Base-by-base conservation (phyloP, 2,888 invertebrate species). In the Balanococcus diminutus region DNA sequence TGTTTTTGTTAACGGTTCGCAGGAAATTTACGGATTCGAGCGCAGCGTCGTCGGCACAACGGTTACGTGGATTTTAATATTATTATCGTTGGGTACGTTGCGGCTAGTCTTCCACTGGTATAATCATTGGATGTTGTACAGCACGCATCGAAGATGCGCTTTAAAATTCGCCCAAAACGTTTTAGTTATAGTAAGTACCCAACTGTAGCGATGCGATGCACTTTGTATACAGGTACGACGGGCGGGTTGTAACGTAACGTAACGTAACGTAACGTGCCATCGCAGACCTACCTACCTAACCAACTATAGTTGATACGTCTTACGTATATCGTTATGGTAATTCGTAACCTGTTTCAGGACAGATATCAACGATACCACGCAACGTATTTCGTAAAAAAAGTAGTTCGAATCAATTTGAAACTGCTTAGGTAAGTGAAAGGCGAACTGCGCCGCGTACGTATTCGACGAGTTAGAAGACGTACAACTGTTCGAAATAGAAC, bases 41-140 rank as follows among this genome's bases (percentile, higher is more conserved):
- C 89, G 89, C 86, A 90, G 90, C 87, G 87, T 87, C 9, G 82
- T 89, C 3, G 88, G 89, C 84, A 89, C 90, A 39, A 87, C 89
- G 81, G 39, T 90, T 32, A 90, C 90, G 42, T 92, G 91, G 90
- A 81, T 91, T 6, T 89, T 90, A n/a, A 91, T 92, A 82, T 87
- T 92, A 36, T 88, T 92, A 81, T 92, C 92, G 1, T 88, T 90
- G 11, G 93, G 93, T 19, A 89, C 92, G 51, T 89, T 93, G 75
- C 90, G 93, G 28, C 90, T 93, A 46, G 89, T 93, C 84, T 92
- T 92, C 89, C 92, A 93, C 88, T 93, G 93, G 93, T 91, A 91
- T 89, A 92, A 92, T 0, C 91, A 91, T 79, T 90, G 92, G 89
- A 90, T 91, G 89, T 89, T 93, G 46, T 90, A 91, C 87, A 90